A percentile compares a stretch with the other conserved stretches of the same genome.
These are phyloP conservation scores for Elachura formosa DNA, from an alignment of 2,113 vertebrate species.

Conservation along the genomic window DNA sequence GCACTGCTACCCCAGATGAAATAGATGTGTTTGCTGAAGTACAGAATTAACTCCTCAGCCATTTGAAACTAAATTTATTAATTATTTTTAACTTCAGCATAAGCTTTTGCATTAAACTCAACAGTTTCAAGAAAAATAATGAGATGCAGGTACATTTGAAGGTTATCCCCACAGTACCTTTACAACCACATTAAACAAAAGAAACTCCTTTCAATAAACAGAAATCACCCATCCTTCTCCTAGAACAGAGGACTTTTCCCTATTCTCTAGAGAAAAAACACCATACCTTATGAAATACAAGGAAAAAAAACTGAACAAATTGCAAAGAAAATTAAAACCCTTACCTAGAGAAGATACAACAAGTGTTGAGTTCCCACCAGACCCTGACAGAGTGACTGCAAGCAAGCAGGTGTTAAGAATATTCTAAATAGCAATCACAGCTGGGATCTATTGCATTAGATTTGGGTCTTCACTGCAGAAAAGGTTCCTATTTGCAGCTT, in stretches of 20 bases:
- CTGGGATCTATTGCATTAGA: not conserved
- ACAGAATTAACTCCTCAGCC: not conserved
- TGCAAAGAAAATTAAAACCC: not conserved
- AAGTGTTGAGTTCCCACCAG: fast-evolving
- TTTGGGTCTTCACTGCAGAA: not conserved
- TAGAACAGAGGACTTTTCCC: fast-evolving
- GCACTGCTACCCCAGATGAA: not conserved
- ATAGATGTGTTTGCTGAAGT: fast-evolving
- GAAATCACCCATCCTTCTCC: not conserved
- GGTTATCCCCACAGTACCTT: fast-evolving
- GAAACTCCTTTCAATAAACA: fast-evolving
- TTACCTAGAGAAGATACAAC: not conserved
- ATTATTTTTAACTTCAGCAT: not conserved
- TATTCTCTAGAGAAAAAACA: not conserved
- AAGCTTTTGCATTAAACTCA: not conserved
- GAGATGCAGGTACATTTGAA: not conserved
- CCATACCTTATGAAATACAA: fast-evolving
- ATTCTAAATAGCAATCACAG: not conserved
- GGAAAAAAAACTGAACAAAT: not conserved
- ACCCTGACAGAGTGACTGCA: fast-evolving
- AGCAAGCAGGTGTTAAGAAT: not conserved
- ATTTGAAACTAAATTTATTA: not conserved
- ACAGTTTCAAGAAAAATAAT: not conserved
- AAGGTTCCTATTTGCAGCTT: not conserved
- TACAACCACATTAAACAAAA: not conserved